Base-by-base conservation (phyloP, 2,888 invertebrate genomes). In the Cheilosia vernalis region DNA sequence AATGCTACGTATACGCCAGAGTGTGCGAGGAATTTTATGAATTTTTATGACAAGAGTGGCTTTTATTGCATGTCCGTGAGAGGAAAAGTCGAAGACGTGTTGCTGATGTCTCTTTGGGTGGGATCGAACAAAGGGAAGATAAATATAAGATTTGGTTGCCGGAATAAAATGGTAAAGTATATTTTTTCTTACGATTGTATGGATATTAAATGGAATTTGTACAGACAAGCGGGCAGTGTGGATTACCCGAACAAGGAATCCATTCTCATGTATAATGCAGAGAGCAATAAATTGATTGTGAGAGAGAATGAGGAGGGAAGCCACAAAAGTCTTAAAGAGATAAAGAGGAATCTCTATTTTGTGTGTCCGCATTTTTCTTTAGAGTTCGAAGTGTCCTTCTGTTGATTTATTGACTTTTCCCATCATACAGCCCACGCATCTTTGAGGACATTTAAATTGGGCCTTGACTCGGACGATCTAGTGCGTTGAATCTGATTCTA, bases 1-100 rank as follows among this genome's bases (percentile, higher is more conserved):
- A 51, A 51, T 9, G 21, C 24, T 51, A 77, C 7, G 30, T 70
- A 70, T 56, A 78, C 63, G 63, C 30, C 63, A n/a, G 21, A 64
- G 56, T 70, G 21, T 7, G n/a, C n/a, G 13, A n/a, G 6, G 24
- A 37, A 53, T 27, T 51, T 30, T 17, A 40, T 6, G 9, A 49
- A n/a, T 27, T 42, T n/a, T 51, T 53, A 27, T 27, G 61, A 53
- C 53, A 61, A 37, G 27, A 40, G 49, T 51, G 58, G 13, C 47
- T n/a, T 58, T 69, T 24, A 49, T 58, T 47, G 37, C 30, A 10
- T 56, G 19, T 67, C 27, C 33, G 42, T 44, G 44, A 76, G n/a
- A 58, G 27, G 17, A 10, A 6, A 58, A 51, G 42, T 60, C 3
- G 33, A n/a, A n/a, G n/a, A 42, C 51, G 10, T 27, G 1, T 27